Conservation (phyloP, 2,797 vertebrate genomes). For the Perodicticus potto region DNA sequence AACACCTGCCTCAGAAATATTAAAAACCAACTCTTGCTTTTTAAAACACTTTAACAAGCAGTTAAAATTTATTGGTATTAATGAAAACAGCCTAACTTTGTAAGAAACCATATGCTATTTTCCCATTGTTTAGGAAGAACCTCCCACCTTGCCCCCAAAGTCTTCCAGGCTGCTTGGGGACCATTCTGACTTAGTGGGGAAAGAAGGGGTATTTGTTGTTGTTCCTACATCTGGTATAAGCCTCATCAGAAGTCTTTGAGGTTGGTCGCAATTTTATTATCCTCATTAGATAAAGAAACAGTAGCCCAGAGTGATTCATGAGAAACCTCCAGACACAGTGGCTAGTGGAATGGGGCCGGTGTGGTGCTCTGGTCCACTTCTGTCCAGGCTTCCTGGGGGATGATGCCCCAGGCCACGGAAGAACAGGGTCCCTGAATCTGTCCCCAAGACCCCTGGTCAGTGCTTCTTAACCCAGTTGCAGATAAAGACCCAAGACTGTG, state of each 20-base stretch:
- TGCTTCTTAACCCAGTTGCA: background rate
- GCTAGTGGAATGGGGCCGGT: rapidly evolving
- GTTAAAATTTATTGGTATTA: background rate
- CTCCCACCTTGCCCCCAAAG: background rate
- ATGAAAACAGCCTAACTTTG: background rate
- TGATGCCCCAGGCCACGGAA: background rate
- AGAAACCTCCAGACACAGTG: background rate
- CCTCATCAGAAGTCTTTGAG: background rate
- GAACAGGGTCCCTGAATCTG: background rate
- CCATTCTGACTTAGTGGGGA: background rate
- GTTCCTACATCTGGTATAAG: background rate
- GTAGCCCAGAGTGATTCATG: background rate
- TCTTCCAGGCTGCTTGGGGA: background rate
- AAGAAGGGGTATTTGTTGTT: background rate
- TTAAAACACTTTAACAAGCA: background rate
- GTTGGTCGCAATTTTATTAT: background rate
- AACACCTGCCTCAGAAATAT: background rate
- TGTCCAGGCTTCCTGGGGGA: background rate
- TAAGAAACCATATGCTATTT: background rate
- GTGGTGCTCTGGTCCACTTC: no score
- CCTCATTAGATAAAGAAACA: background rate
- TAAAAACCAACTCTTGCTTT: background rate
- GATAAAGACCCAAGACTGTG: background rate
- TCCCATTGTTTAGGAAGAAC: background rate
- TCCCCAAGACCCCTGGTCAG: background rate